Evolutionary conservation across 2,888 invertebrate species (phyloP).

Genomic region (Eristalinus sepulchralis): DNA sequence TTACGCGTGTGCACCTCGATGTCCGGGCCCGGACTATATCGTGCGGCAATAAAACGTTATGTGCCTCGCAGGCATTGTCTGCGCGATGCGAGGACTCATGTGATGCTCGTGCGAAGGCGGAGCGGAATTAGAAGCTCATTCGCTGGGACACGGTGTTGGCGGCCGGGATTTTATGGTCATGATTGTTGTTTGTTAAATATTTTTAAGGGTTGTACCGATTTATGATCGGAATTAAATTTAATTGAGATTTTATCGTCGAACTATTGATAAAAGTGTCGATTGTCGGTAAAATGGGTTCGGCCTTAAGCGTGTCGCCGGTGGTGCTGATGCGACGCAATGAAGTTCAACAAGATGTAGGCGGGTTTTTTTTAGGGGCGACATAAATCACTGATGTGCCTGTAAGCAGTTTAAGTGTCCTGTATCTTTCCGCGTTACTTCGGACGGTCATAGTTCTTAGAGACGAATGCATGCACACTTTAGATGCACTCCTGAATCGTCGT

Average conservation of each 20-base stretch:
- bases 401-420: background rate
- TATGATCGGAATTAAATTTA: constrained; percentile 32
- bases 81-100: constrained; percentile 6
- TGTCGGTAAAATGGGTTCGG: background rate
- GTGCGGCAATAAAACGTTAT: constrained; percentile 63
- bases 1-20: too few species aligned
- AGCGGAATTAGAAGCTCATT: constrained; percentile 34
- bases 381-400: background rate
- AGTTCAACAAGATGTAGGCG: background rate
- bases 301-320: background rate
- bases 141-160: constrained; percentile 18
- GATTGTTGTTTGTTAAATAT: constrained; percentile 24
- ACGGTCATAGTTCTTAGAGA: too few species aligned
- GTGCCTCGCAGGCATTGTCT: constrained; percentile 36
- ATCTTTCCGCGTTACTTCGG: too few species aligned
- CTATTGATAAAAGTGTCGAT: background rate
- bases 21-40: constrained; percentile 24
- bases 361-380: background rate
- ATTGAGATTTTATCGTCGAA: constrained; percentile 3
- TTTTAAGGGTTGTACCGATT: constrained; percentile 24
- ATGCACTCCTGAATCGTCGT: too few species aligned
- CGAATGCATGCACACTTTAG: too few species aligned
- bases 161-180: constrained; percentile 20
- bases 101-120: background rate
- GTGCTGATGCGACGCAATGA: background rate